phyloP scores from a whole-genome alignment of 2,797 vertebrate species.

The Pogonophryne albipinna region DNA sequence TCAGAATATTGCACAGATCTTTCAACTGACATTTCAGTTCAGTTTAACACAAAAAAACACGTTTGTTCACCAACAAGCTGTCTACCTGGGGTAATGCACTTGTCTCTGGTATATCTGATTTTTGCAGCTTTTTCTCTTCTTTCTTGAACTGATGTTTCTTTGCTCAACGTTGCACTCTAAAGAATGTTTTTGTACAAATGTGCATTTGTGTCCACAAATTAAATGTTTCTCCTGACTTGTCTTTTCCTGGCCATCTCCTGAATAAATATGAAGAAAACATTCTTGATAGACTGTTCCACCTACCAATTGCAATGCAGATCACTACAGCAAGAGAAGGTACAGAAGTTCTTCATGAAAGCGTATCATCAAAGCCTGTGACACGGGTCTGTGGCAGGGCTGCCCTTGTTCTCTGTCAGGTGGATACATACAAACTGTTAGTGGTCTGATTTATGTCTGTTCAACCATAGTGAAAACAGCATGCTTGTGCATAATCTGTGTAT shows the following conservation, averaged over 20 bases:
- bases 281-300: neutral
- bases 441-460: constrained; percentile 51
- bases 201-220: constrained; percentile 11
- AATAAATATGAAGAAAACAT: constrained; percentile 9
- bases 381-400: constrained; percentile 42
- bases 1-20: constrained; percentile 36
- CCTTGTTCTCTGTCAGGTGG: constrained; percentile 53
- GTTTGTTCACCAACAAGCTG: constrained; percentile 2
- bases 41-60: neutral
- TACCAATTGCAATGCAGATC: neutral
- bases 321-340: constrained; percentile 5
- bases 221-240: constrained; percentile 18
- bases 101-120: constrained; percentile 27
- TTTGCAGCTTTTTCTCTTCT: constrained; percentile 14
- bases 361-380: constrained; percentile 46
- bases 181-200: constrained; percentile 36
- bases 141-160: constrained; percentile 13
- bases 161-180: constrained; percentile 40
- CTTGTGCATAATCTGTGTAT: constrained; percentile 62
- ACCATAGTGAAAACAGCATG: constrained; percentile 41
- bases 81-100: neutral
- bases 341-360: constrained; percentile 39
- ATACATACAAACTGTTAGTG: constrained; percentile 50
- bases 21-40: neutral
- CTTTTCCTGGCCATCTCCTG: constrained; percentile 6